Conservation (phyloP, 2,113 vertebrate genomes). For the Argyrosomus japonicus region DNA sequence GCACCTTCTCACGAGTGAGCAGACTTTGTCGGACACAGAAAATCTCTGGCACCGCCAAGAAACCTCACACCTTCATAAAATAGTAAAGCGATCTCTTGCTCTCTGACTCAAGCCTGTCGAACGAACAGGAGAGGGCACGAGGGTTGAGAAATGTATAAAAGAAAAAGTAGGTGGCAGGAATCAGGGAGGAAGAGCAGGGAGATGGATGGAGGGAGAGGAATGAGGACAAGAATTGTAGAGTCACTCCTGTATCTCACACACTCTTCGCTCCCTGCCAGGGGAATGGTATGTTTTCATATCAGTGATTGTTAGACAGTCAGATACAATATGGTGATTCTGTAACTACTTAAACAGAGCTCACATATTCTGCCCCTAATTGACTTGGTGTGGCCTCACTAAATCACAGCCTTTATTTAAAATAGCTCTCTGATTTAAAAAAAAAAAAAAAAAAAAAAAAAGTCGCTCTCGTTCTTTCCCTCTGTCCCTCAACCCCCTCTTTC, state of each 20-base stretch:
- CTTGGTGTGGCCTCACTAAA: slow-evolving; percentile 75
- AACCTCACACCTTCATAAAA: slow-evolving; percentile 78
- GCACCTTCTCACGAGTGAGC: slow-evolving; percentile 40
- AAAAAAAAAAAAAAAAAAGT: slow-evolving; percentile 44
- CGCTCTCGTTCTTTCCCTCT: slow-evolving; percentile 37
- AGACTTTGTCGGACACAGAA: slow-evolving; percentile 74
- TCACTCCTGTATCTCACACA: slow-evolving; percentile 43
- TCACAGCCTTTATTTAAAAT: slow-evolving; percentile 77
- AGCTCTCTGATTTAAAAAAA: slow-evolving; percentile 48
- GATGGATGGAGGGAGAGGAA: slow-evolving; percentile 22
- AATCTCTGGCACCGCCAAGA: slow-evolving; percentile 55
- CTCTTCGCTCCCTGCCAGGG: not conserved
- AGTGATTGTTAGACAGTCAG: slow-evolving; percentile 69
- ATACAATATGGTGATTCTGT: slow-evolving; percentile 76
- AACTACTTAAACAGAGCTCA: slow-evolving; percentile 63
- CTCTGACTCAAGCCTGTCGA: slow-evolving; percentile 75
- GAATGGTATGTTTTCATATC: slow-evolving; percentile 72
- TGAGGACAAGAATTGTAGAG: slow-evolving; percentile 25
- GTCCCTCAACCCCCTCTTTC: not conserved
- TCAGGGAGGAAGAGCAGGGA: slow-evolving; percentile 46
- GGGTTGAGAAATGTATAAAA: slow-evolving; percentile 75
- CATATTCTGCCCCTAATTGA: slow-evolving; percentile 79
- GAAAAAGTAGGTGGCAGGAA: slow-evolving; percentile 47
- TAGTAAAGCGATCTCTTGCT: slow-evolving; percentile 75
- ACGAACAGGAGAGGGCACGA: slow-evolving; percentile 77